Evolutionary conservation across 2,113 vertebrate genomes (phyloP), one percentile per base, ranked within the genome.

Genomic region (Boleophthalmus pectinirostris): DNA sequence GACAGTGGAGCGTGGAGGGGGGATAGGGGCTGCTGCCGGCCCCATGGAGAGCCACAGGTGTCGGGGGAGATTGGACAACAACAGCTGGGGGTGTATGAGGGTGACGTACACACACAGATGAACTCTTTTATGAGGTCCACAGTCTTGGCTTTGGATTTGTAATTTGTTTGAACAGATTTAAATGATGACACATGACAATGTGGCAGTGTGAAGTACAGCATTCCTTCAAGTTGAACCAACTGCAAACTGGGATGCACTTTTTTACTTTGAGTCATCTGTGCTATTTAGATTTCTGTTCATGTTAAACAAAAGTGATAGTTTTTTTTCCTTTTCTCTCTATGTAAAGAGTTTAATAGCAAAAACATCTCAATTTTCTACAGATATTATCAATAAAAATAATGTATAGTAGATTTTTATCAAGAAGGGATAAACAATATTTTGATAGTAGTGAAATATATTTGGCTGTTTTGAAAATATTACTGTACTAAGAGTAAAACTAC

Each of bases 81-180:
- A 47, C 85, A 87, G 87, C 79, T 83, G 85, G 47, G 77, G 78
- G 61, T 60, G 67, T 60, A 29, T 51, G 72, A 38, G 43, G 57
- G 46, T 74, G 81, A 86, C 79, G 20, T 71, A 79, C 15, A 54
- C 63, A 73, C 70, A 80, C 68, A 84, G 56, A 83, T 72, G 69
- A 33, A 67, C 29, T 49, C 45, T 66, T 64, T 69, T 33, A 69
- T 64, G 61, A 43, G 33, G 25, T 7, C 24, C 13, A 18, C 24
- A 15, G 14, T 60, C 23, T 60, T 8, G 13, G 24, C 23, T 25
- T 60, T 15, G n/a, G 20, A 10, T 10, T 10, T 56, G 53, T n/a
- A 56, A n/a, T 56, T 3, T 9, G n/a, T 8, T 56, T 10, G 53
- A 29, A 29, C 29, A 29, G 29, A 29, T 29, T 29, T 29, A 29